A percentile compares a stretch with the other conserved stretches of the same genome.
Conservation (phyloP, 2,888 invertebrate genomes). For the Drosophila tanythrix region DNA sequence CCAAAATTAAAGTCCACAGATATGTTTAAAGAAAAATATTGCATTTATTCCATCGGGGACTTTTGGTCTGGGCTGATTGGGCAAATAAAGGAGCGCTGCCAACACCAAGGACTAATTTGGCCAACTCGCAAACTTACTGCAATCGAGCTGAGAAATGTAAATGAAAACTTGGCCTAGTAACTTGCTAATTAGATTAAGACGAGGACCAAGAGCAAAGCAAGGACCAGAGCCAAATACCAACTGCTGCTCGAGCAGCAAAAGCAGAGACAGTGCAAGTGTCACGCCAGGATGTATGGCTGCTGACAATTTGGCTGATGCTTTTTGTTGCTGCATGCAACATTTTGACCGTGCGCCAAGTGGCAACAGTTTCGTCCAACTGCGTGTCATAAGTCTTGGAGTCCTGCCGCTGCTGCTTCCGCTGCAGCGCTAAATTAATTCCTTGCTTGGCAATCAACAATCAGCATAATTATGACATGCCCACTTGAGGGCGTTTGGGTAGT, state of each 20-base stretch:
- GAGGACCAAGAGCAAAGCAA: constrained; percentile 20
- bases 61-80: not conserved
- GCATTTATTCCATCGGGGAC: not conserved
- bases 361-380: constrained; percentile 27
- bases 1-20: not conserved
- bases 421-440: constrained; percentile 73
- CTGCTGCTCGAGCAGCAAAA: constrained; percentile 15
- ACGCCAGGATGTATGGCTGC: constrained; percentile 43
- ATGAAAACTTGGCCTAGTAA: constrained; percentile 67
- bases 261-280: constrained; percentile 16
- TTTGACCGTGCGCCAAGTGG: constrained; percentile 68
- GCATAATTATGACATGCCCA: constrained; percentile 73
- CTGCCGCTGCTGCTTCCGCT: constrained; percentile 24
- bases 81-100: constrained; percentile 7
- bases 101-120: constrained; percentile 43
- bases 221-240: constrained; percentile 24
- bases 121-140: constrained; percentile 41
- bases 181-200: constrained; percentile 69
- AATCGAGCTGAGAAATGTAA: constrained; percentile 64
- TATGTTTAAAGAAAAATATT: not conserved
- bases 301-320: constrained; percentile 62
- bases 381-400: constrained; percentile 18
- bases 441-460: constrained; percentile 73
- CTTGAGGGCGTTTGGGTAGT: constrained; percentile 43
- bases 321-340: constrained; percentile 55